Evolutionary conservation across 92 coral and sea anemone species (phyloP), one percentile per base, ranked within the genome.

Genomic region (Epizoanthus ramosus): DNA sequence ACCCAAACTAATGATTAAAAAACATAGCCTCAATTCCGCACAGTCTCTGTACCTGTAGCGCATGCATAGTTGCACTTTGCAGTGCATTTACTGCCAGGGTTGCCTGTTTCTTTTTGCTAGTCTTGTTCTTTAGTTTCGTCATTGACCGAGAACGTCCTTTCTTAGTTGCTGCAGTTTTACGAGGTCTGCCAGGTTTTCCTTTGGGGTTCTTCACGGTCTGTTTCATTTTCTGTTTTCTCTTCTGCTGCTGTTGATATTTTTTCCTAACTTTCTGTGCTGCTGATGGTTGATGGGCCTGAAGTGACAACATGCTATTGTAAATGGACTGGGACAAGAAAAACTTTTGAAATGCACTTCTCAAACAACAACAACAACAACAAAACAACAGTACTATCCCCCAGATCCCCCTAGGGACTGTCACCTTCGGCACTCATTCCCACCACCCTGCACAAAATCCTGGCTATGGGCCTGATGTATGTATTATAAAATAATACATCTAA

Each of bases 31-130:
- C 21, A 16, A 69, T 18, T 22, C 28, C 14, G 66, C 21, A 60
- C 4, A 3, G 31, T 12, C 8, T 37, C 3, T 16, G 13, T 39
- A 93, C 98, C 93, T 93, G 92, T 15, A 96, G 79, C 3, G 99
- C 99, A 14, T 89, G 89, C 75, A 88, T 90, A 0, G 99, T 96
- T 8, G 99, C 99, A 70, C 90, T 86, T 22, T 96, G 98, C 80
- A 96, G 86, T 1, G 99, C 99, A 69, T 94, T 92, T 19, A 81
- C 99, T 3, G 99, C 99, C 57, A 75, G 79, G 8, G 86, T 79
- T 2, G 54, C 57, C 58, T 50, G 68, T 13, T 71, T 85, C 37
- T 84, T 85, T 39, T 85, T 76, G 50, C 45, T 88, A 61, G 68
- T 88, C 71, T 79, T 86, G 28, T 72, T 85, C 83, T 91, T 95